Evolutionary conservation across 1,140 invertebrate genomes (phyloP).

Genomic region (Telenomus remus): DNA sequence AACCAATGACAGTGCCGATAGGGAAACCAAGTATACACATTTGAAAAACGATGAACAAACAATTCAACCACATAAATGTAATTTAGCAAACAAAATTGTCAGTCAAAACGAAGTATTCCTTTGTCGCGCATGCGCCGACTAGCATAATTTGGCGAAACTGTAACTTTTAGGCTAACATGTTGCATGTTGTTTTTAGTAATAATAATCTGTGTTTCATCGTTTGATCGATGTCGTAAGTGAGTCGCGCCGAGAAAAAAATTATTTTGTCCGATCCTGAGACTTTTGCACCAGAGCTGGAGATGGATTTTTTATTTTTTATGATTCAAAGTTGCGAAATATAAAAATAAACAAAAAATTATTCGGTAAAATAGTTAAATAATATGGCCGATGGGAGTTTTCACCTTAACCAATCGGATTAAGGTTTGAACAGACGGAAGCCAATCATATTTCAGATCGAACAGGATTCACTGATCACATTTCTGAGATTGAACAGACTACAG

Average conservation of each 20-base stretch:
- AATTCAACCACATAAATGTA: constrained; percentile 12
- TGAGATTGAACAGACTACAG: no score
- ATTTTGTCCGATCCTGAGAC: constrained; percentile 27
- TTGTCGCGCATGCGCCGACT: constrained; percentile 18
- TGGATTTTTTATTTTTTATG: no score
- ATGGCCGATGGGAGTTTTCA: no score
- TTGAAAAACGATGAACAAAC: constrained; percentile 3
- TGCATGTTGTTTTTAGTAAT: constrained; percentile 75
- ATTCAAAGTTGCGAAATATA: not conserved
- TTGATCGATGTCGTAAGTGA: constrained; percentile 71
- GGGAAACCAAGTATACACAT: constrained; percentile 24
- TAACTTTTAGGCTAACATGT: constrained; percentile 74
- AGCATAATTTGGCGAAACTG: constrained; percentile 32
- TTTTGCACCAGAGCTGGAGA: constrained; percentile 32
- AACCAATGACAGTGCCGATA: constrained; percentile 56
- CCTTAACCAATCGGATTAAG: no score
- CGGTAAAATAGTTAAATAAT: no score
- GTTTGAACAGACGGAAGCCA: no score
- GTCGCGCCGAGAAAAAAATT: constrained; percentile 46
- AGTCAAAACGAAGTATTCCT: not conserved
- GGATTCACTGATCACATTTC: no score
- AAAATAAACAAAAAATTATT: not conserved
- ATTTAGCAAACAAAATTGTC: no score
- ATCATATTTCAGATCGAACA: no score
- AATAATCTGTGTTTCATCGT: constrained; percentile 75